Evolutionary conservation across 2,797 vertebrate genomes (phyloP).

Genomic region (Notoglanidium macrostoma): DNA sequence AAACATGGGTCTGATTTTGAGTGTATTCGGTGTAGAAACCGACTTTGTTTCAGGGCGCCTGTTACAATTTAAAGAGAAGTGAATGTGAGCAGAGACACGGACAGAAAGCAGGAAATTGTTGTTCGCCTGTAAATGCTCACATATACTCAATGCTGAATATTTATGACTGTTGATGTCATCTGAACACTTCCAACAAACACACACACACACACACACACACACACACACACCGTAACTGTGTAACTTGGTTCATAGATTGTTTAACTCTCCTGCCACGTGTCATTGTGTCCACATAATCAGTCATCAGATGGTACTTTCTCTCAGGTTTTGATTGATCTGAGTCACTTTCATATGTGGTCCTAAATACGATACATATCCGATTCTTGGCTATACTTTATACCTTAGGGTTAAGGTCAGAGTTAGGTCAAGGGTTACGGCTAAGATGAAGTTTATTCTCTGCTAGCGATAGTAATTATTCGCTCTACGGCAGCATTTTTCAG

Average conservation of each 20-base stretch:
- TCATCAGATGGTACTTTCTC: not conserved
- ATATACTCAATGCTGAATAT: not conserved
- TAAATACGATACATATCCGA: too few species aligned
- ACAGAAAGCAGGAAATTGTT: slow-evolving; percentile 1
- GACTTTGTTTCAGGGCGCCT: not conserved
- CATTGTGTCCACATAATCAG: not conserved
- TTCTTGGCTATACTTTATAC: too few species aligned
- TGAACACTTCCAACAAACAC: not conserved
- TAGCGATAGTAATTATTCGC: too few species aligned
- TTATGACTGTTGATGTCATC: not conserved
- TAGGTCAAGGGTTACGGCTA: too few species aligned
- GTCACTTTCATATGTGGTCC: too few species aligned
- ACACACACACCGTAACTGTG: not conserved
- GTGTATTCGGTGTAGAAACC: not conserved
- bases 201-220: not conserved
- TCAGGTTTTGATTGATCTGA: not conserved
- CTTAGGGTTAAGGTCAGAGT: too few species aligned
- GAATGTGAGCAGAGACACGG: not conserved
- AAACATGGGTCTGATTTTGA: not conserved
- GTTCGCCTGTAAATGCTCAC: not conserved
- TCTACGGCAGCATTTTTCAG: too few species aligned
- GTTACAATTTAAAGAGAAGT: not conserved
- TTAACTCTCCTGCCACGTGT: not conserved
- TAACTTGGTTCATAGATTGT: not conserved
- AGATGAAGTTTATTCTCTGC: too few species aligned